phyloP scores from a whole-genome alignment of 2,797 vertebrate species.

The Gadopsis marmoratus region DNA sequence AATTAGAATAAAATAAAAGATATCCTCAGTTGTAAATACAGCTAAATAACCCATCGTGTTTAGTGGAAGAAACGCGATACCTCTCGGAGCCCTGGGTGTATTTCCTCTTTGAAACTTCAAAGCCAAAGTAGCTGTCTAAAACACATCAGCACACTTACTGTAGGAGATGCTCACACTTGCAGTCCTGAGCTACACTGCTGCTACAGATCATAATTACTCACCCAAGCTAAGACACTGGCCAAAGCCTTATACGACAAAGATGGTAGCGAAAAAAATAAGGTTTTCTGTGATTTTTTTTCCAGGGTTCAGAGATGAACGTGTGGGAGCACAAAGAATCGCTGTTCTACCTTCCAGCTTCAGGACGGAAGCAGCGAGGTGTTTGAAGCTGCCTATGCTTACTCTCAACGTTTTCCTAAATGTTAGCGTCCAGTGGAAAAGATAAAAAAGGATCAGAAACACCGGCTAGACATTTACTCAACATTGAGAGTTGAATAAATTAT shows the following conservation, averaged over 20 bases:
- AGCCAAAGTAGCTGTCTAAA: slow-evolving; percentile 70
- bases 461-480: slow-evolving; percentile 64
- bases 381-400: slow-evolving; percentile 40
- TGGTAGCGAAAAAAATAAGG: not conserved
- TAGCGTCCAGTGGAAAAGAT: slow-evolving; percentile 57
- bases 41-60: slow-evolving; percentile 29
- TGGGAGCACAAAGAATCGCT: slow-evolving; percentile 46
- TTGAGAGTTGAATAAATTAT: slow-evolving; percentile 46
- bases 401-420: slow-evolving; percentile 68
- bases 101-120: slow-evolving; percentile 75
- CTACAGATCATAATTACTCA: slow-evolving; percentile 54
- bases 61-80: slow-evolving; percentile 42
- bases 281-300: slow-evolving; percentile 42
- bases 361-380: slow-evolving; percentile 40
- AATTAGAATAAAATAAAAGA: not conserved
- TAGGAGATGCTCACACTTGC: slow-evolving; percentile 57
- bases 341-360: slow-evolving; percentile 49
- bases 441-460: slow-evolving; percentile 52
- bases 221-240: slow-evolving; percentile 44
- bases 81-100: slow-evolving; percentile 36
- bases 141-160: slow-evolving; percentile 66
- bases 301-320: slow-evolving; percentile 39
- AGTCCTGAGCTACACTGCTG: slow-evolving; percentile 37
- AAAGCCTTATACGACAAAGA: slow-evolving; percentile 45
- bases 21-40: not conserved